Evolutionary conservation across 2,888 invertebrate species (phyloP), one percentile per base, ranked within the genome.

Genomic region (Antheraea yamamai): DNA sequence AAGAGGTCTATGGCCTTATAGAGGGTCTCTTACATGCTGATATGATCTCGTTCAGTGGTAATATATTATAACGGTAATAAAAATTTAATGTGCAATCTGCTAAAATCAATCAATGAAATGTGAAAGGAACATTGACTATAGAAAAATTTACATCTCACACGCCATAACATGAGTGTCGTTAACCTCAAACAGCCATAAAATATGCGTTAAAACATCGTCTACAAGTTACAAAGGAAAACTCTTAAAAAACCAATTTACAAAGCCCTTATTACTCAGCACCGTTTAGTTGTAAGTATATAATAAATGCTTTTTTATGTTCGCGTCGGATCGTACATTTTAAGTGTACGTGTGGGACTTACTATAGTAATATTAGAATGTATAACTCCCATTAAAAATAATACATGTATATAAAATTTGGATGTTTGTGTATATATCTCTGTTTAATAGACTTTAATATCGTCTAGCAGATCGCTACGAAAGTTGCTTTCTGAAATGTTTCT

Each of bases 161-260:
- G 39, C 58, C 14, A 72, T 75, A 39, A 6, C 71, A 73, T 1
- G 7, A 70, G 74, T 76, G 75, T 76, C 70, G 58, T 75, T 74
- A 76, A 76, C 73, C 64, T 61, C 71, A 52, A 75, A 72, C 72
- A 76, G 76, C 75, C 81, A 70, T 77, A 77, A 79, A 77, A 76
- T 52, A 72, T 20, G 55, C 77, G 74, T 76, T 78, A 80, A 78
- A 82, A 78, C 77, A 81, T 76, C 75, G 79, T 78, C 75, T 77
- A 77, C 78, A 75, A 78, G 64, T 30, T 76, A 86, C 83, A 83
- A 81, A 85, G 84, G 80, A 86, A 83, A 80, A 84, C 84, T 84
- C 82, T 85, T 82, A 82, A 83, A 84, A 78, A 77, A 78, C 3
- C 79, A 78, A 79, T 82, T 82, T 76, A 75, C 78, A 73, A 64